These are phyloP conservation scores for Auanema freiburgensis DNA, from an alignment of 2,888 invertebrate genomes.

Conservation along the genomic window DNA sequence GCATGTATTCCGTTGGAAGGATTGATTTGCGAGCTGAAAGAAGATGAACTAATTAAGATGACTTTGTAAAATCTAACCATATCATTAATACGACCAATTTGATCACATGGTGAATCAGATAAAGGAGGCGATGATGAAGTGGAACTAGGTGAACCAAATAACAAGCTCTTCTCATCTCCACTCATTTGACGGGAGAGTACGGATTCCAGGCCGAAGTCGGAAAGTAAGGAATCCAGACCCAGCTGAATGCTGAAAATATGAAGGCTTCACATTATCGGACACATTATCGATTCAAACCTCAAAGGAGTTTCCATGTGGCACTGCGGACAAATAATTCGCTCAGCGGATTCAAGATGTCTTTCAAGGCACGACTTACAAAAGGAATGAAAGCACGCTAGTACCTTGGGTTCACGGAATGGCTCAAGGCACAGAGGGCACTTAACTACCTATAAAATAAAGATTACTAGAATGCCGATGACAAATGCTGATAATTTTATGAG, in stretches of 20 bases:
- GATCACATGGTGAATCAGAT: conserved; percentile 41
- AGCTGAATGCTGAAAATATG: conserved; percentile 40
- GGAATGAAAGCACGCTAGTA: conserved; percentile 80
- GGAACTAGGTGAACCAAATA: conserved; percentile 66
- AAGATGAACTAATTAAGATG: neutral
- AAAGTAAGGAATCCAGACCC: conserved; percentile 73
- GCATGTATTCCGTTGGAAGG: conserved; percentile 69
- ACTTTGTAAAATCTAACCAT: conserved; percentile 8
- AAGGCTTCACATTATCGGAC: neutral
- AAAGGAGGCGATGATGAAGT: conserved; percentile 48
- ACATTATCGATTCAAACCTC: conserved; percentile 68
- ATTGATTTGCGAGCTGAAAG: conserved; percentile 1
- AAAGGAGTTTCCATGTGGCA: conserved; percentile 68
- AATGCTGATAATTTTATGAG: neutral
- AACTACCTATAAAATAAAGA: conserved; percentile 37
- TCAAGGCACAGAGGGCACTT: conserved; percentile 67
- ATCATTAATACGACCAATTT: conserved; percentile 14
- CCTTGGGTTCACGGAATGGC: conserved; percentile 76
- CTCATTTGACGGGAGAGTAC: conserved; percentile 40
- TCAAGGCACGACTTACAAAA: conserved; percentile 83
- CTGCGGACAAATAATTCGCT: conserved; percentile 75
- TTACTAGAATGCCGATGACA: neutral
- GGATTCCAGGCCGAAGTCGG: conserved; percentile 67
- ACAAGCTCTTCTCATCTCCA: conserved; percentile 27
- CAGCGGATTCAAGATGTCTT: conserved; percentile 66